A percentile compares a stretch with the other conserved stretches of the same genome.
These are phyloP conservation scores for Halesus radiatus DNA, from an alignment of 1,140 invertebrate genomes.

Conservation along the genomic window DNA sequence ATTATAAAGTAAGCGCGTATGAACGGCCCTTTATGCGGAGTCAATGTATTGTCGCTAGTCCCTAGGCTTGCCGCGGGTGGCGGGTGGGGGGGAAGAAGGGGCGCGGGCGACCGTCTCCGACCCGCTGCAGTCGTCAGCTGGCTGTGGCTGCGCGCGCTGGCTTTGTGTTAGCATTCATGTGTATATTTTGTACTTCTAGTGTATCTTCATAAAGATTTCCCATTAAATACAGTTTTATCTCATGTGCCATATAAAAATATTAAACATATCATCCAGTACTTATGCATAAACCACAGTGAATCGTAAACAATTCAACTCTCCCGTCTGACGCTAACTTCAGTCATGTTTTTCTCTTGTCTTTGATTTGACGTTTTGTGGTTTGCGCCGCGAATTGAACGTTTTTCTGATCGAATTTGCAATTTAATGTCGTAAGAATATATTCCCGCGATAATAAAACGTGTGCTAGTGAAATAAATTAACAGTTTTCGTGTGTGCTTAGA, in stretches of 20 bases:
- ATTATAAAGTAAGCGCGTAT: background rate
- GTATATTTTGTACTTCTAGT: background rate
- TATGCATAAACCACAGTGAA: background rate
- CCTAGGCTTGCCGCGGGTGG: no score
- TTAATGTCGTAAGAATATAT: background rate
- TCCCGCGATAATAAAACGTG: background rate
- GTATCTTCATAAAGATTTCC: conserved; percentile 23
- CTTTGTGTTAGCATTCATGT: background rate
- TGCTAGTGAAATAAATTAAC: background rate
- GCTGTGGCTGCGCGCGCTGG: conserved; percentile 48
- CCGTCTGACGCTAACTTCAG: conserved; percentile 12
- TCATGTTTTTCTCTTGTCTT: conserved; percentile 25
- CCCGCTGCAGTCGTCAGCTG: conserved; percentile 47
- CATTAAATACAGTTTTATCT: background rate
- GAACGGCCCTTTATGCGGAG: conserved; percentile 24
- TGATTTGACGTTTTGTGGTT: conserved; percentile 15
- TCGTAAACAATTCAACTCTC: background rate
- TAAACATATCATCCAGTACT: background rate
- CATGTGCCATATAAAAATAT: conserved; percentile 1
- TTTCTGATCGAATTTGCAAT: conserved; percentile 13
- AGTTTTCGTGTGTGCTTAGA: conserved; percentile 9
- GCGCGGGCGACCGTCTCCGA: conserved; percentile 41
- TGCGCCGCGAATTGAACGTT: background rate
- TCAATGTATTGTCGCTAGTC: conserved; percentile 24
- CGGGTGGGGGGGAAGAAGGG: background rate